Percentiles rank a stretch among this genome's conserved stretches.
Conservation (phyloP, 2,888 invertebrate species). For the Mactromeris polynyma region DNA sequence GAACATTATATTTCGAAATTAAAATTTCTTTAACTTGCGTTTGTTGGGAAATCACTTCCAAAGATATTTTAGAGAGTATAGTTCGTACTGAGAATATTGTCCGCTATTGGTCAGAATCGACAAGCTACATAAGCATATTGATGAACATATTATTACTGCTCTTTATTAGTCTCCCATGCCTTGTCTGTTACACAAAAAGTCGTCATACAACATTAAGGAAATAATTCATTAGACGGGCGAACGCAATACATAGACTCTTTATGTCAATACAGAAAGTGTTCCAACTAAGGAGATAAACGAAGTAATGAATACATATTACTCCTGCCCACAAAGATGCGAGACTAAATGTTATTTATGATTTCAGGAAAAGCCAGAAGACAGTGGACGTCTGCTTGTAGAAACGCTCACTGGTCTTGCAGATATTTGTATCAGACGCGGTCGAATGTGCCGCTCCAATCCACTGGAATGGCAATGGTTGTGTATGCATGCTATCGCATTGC, state of each 20-base stretch:
- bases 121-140: background rate
- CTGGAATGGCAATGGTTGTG: constrained; percentile 84
- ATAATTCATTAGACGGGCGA: background rate
- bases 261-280: background rate
- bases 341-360: background rate
- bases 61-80: background rate
- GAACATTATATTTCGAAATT: too few relatives aligned
- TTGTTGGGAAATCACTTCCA: too few relatives aligned
- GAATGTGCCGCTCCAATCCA: constrained; percentile 81
- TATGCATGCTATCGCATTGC: constrained; percentile 82
- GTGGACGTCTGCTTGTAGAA: constrained; percentile 75
- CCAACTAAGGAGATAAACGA: background rate
- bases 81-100: background rate
- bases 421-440: constrained; percentile 79
- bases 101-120: background rate
- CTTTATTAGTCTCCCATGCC: too few relatives aligned
- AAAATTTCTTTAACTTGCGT: too few relatives aligned
- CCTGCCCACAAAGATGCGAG: too few relatives aligned
- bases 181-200: background rate
- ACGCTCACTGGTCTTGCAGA: constrained; percentile 80
- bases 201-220: background rate
- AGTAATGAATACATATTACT: too few relatives aligned
- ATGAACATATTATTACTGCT: too few relatives aligned
- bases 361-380: constrained; percentile 78
- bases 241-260: too few relatives aligned